Evolutionary conservation across 2,797 vertebrate species (phyloP).

Genomic region (Adelosebastes latens): DNA sequence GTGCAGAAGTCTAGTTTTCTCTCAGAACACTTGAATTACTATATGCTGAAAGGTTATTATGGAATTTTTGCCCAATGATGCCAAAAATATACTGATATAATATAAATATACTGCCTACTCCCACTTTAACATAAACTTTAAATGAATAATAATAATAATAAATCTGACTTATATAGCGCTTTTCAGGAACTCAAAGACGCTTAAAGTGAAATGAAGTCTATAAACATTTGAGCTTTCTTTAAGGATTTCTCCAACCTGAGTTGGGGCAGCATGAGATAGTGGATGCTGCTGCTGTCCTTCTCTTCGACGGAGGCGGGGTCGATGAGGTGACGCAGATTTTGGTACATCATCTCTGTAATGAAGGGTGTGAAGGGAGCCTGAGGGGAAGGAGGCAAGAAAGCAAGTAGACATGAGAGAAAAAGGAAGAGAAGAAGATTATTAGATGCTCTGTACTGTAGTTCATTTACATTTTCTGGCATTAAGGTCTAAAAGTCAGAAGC

Average conservation of each 20-base stretch:
- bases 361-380: slow-evolving; percentile 98
- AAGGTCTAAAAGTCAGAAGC: slow-evolving; percentile 36
- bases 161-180: too few relatives aligned
- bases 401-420: slow-evolving; percentile 15
- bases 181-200: too few relatives aligned
- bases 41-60: too few relatives aligned
- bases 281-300: slow-evolving; percentile 92
- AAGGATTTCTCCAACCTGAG: slow-evolving; percentile 84
- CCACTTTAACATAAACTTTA: too few relatives aligned
- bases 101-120: too few relatives aligned
- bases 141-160: too few relatives aligned
- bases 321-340: slow-evolving; percentile 92
- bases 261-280: slow-evolving; percentile 97
- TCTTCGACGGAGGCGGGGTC: slow-evolving; percentile 89
- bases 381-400: slow-evolving; percentile 22
- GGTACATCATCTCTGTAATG: slow-evolving; percentile 98
- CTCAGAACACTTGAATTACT: too few relatives aligned
- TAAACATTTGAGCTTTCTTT: not conserved
- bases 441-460: slow-evolving; percentile 25
- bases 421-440: slow-evolving; percentile 27
- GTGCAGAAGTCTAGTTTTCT: too few relatives aligned
- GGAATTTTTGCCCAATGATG: too few relatives aligned
- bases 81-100: too few relatives aligned
- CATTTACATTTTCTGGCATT: slow-evolving; percentile 53
- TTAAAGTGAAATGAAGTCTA: not conserved